Percentiles rank a stretch among this genome's conserved stretches.
These are phyloP conservation scores for Drosophila cardini DNA, from an alignment of 1,140 invertebrate species.

Conservation along the genomic window DNA sequence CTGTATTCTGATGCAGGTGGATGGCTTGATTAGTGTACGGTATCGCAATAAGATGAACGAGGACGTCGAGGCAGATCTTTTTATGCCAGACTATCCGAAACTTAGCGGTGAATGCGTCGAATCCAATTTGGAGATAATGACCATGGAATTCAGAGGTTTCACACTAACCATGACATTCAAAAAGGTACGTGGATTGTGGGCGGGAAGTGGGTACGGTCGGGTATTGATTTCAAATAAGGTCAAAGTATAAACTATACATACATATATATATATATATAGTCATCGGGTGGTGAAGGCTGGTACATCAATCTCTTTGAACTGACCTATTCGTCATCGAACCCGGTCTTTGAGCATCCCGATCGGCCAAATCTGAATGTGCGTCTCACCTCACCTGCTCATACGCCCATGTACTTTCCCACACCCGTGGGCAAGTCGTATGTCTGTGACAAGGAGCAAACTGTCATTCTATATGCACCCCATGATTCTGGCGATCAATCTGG, in stretches of 20 bases:
- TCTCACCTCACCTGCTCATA: constrained; percentile 87
- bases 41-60: constrained; percentile 89
- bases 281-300: constrained; percentile 93
- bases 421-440: constrained; percentile 93
- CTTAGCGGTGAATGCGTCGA: constrained; percentile 89
- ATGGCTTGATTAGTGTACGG: constrained; percentile 88
- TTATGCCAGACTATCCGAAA: constrained; percentile 87
- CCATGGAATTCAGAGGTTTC: constrained; percentile 90
- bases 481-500: constrained; percentile 82
- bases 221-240: constrained; percentile 41
- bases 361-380: constrained; percentile 86
- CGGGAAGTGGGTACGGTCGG: no score
- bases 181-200: constrained; percentile 79
- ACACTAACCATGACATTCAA: constrained; percentile 89
- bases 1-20: constrained; percentile 88
- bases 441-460: constrained; percentile 88
- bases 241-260: constrained; percentile 36
- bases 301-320: constrained; percentile 91
- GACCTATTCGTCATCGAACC: constrained; percentile 86
- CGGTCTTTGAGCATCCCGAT: constrained; percentile 86
- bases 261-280: constrained; percentile 64
- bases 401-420: constrained; percentile 90
- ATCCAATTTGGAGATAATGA: constrained; percentile 89
- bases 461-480: constrained; percentile 79
- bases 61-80: constrained; percentile 88